Evolutionary conservation across 2,888 invertebrate species (phyloP).

Genomic region (Neuroscelio doddi): DNA sequence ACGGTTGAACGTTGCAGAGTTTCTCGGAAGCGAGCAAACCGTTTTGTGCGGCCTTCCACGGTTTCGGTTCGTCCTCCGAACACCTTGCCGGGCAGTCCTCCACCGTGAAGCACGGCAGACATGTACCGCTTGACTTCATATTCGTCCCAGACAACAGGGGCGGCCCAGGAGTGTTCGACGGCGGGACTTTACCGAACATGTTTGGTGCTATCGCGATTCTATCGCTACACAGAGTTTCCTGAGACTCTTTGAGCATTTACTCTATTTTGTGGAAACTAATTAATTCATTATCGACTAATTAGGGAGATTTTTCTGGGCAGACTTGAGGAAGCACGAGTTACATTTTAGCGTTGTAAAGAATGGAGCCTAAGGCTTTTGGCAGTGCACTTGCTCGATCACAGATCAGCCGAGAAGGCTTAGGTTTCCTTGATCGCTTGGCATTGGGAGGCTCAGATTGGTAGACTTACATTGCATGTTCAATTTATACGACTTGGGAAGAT

Average conservation of each 20-base stretch:
- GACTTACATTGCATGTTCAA: background rate
- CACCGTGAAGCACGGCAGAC: conserved; percentile 61
- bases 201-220: conserved; percentile 22
- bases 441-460: background rate
- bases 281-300: background rate
- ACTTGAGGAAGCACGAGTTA: background rate
- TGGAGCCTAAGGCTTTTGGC: conserved; percentile 20
- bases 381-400: conserved; percentile 14
- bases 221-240: conserved; percentile 8
- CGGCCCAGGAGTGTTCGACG: conserved; percentile 62
- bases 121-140: conserved; percentile 47
- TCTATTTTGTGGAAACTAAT: background rate
- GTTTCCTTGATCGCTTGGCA: background rate
- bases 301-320: background rate
- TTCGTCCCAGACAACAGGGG: conserved; percentile 10
- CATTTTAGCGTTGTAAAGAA: background rate
- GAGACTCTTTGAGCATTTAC: conserved; percentile 9
- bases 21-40: conserved; percentile 50
- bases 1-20: conserved; percentile 43
- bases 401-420: background rate
- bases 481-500: background rate
- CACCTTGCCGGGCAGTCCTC: too few species aligned
- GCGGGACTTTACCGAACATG: conserved; percentile 66
- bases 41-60: conserved; percentile 58
- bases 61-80: conserved; percentile 58